A percentile compares a stretch with the other conserved stretches of the same genome.
phyloP scores from a whole-genome alignment of 2,113 vertebrate species.

The Elephas maximus region DNA sequence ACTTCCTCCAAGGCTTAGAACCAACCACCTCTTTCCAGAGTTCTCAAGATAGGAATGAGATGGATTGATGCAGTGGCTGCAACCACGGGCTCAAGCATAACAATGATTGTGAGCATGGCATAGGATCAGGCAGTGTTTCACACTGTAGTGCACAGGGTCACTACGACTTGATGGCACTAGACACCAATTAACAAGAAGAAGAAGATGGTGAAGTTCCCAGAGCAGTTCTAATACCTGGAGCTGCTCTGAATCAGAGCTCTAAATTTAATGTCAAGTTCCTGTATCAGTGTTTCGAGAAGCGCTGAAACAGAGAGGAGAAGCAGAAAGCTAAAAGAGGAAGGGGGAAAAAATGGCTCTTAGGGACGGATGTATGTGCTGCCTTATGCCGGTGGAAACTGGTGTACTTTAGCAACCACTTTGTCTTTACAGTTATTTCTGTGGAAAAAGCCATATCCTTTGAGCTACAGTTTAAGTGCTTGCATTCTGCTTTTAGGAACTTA shows the following conservation, averaged over 20 bases:
- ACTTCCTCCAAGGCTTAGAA: not conserved
- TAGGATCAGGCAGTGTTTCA: no score
- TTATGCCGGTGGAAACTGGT: not conserved
- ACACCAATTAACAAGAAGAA: no score
- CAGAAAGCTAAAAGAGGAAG: not conserved
- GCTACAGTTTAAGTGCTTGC: not conserved
- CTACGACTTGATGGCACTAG: no score
- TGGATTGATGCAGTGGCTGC: no score
- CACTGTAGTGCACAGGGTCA: no score
- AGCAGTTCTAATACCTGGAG: not conserved
- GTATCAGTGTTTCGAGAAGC: not conserved
- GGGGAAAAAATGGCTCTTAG: not conserved
- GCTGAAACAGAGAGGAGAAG: not conserved
- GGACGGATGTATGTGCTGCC: not conserved
- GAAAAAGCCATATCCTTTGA: not conserved
- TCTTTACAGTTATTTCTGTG: conserved; percentile 20
- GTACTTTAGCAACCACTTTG: not conserved
- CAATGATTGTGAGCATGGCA: no score
- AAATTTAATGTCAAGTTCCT: not conserved
- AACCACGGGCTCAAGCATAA: no score
- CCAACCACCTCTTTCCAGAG: not conserved
- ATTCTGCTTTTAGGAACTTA: conserved; percentile 62
- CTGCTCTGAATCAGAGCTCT: not conserved
- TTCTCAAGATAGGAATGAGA: not conserved
- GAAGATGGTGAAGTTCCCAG: not conserved